Evolutionary conservation across 2,113 vertebrate species (phyloP).

Genomic region (Pundamilia nyererei): DNA sequence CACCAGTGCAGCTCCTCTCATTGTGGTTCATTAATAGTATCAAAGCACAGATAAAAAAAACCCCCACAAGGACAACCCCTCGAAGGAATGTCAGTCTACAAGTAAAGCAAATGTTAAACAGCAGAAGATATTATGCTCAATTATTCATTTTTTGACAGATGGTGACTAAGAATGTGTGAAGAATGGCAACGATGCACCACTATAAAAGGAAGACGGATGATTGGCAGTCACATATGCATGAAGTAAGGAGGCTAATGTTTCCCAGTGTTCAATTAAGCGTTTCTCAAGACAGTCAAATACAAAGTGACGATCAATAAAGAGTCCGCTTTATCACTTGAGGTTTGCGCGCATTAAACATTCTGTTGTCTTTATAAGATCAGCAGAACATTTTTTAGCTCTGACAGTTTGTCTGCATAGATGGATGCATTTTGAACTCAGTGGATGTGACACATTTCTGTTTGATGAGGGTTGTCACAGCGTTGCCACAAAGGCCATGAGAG

Average conservation of each 20-base stretch:
- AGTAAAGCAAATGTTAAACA: constrained; percentile 23
- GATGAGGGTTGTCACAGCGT: not conserved
- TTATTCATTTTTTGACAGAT: constrained; percentile 47
- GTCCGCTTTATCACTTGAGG: not conserved
- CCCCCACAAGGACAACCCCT: not conserved
- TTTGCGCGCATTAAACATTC: not conserved
- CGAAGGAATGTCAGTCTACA: not conserved
- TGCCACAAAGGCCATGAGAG: not conserved
- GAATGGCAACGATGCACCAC: constrained; percentile 6
- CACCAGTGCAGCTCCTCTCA: not conserved
- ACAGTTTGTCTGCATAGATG: not conserved
- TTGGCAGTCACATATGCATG: constrained; percentile 23
- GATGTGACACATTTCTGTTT: not conserved
- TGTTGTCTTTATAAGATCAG: not conserved
- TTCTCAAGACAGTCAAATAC: not conserved
- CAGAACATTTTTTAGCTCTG: not conserved
- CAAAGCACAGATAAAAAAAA: not conserved
- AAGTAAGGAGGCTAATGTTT: not conserved
- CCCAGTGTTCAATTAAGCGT: not conserved
- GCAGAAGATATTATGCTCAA: constrained; percentile 1
- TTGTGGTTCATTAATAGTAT: not conserved
- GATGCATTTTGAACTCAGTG: not conserved
- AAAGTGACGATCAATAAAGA: not conserved
- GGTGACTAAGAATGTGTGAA: constrained; percentile 35
- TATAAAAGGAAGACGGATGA: constrained; percentile 10